Conservation (phyloP, 2,113 vertebrate genomes). For the Echinops telfairi region DNA sequence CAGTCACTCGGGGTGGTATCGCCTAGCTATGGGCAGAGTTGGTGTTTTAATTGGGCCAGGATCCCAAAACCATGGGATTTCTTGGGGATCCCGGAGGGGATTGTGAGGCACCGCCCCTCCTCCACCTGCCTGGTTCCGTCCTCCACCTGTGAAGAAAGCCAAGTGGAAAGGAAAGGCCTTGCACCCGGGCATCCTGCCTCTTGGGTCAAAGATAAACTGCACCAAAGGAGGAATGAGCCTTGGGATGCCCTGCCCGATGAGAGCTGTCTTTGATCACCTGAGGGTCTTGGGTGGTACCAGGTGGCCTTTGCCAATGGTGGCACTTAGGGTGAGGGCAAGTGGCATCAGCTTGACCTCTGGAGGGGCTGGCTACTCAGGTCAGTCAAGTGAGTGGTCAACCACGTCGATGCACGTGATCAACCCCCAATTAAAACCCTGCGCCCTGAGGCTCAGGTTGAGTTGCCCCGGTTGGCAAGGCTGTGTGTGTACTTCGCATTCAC, state of each 20-base stretch:
- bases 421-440: background rate
- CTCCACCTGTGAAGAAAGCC: constrained; percentile 8
- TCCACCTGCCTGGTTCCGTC: background rate
- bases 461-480: background rate
- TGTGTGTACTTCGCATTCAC: background rate
- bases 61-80: background rate
- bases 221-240: background rate
- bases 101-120: background rate
- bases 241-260: background rate
- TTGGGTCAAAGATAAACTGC: too few species aligned
- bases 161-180: background rate
- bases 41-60: background rate
- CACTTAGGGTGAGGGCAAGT: background rate
- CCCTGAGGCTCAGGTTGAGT: background rate
- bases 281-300: background rate
- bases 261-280: background rate
- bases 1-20: too few species aligned
- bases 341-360: background rate
- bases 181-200: background rate
- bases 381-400: background rate
- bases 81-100: background rate
- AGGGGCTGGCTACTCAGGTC: background rate
- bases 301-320: background rate
- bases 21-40: background rate
- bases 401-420: background rate